A percentile compares a stretch with the other conserved stretches of the same genome.
These are phyloP conservation scores for Leptothorax acervorum DNA, from an alignment of 2,888 invertebrate species.

Conservation along the genomic window DNA sequence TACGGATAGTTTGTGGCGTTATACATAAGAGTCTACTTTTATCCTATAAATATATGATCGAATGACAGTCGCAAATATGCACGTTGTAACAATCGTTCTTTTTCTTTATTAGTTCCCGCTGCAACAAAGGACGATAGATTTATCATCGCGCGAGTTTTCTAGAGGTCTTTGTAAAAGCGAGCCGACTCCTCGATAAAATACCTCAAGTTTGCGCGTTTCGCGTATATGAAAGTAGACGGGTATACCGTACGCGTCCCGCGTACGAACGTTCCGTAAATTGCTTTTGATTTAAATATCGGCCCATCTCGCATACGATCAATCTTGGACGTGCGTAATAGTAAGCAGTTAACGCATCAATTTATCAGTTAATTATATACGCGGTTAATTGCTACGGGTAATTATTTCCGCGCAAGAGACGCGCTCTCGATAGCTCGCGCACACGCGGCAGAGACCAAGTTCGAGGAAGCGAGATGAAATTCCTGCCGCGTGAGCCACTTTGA, in stretches of 20 bases:
- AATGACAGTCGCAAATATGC: background rate
- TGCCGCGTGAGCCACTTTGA: constrained; percentile 23
- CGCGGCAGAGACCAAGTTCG: constrained; percentile 30
- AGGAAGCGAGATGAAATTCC: constrained; percentile 44
- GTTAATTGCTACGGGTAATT: constrained; percentile 73
- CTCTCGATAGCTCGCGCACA: constrained; percentile 3
- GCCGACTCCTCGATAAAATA: background rate
- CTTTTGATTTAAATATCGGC: constrained; percentile 77
- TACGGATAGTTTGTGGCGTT: constrained; percentile 3
- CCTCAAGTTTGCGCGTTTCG: constrained; percentile 34
- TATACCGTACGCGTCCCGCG: constrained; percentile 31
- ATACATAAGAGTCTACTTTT: background rate
- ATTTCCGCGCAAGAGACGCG: constrained; percentile 56
- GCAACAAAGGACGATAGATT: constrained; percentile 12
- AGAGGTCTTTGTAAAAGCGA: background rate
- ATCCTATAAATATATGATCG: constrained; percentile 1
- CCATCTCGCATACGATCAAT: constrained; percentile 69
- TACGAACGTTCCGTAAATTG: constrained; percentile 61
- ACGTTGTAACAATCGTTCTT: background rate
- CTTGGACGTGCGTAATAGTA: constrained; percentile 66
- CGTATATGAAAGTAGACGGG: constrained; percentile 30
- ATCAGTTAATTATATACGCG: constrained; percentile 80
- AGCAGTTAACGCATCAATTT: constrained; percentile 78
- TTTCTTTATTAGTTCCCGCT: background rate
- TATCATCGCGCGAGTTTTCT: background rate